Evolutionary conservation across 2,888 invertebrate species (phyloP), one percentile per base, ranked within the genome.

Genomic region (Chaitophorus viminalis): DNA sequence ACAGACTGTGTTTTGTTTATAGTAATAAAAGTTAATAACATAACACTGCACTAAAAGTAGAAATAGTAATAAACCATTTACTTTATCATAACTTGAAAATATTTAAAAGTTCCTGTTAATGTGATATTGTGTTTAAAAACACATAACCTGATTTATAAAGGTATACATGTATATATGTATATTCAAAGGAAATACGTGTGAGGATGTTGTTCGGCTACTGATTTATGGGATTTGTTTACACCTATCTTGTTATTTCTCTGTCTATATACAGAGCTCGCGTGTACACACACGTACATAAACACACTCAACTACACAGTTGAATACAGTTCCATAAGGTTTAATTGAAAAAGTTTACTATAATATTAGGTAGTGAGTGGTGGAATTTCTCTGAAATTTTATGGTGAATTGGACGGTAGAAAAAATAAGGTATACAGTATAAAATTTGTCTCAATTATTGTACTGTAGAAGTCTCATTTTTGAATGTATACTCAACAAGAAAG

Each of bases 291-390:
- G 65, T 8, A 8, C 6, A 25, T 18, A 11, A 29, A n/a, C 18
- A 6, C 33, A 6, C 31, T 0, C 29, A 54, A 3, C 11, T 29
- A 31, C n/a, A 39, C 21, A 9, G 14, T 21, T 18, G 17, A 21
- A 29, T 52, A 31, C 14, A 68, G 25, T 46, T 54, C 9, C n/a
- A 65, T 65, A 25, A 39, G 31, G 29, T 75, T 65, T 75, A 75
- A 75, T 75, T 39, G 83, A 83, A 75, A 75, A 75, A 65, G 75
- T 83, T 83, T n/a, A 17, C 36, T 21, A 74, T 29, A 60, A 39
- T 36, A 6, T 65, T n/a, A n/a, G 52, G 25, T 46, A 46, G n/a
- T 46, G 46, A 46, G 68, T 70, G 39, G 46, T 3, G 0, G 3
- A 65, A n/a, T 36, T n/a, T 14, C 36, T 25, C 25, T 8, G n/a